A percentile compares a stretch with the other conserved stretches of the same genome.
Evolutionary conservation across 1,140 invertebrate species (phyloP).

Genomic region (Meloidogyne exigua): DNA sequence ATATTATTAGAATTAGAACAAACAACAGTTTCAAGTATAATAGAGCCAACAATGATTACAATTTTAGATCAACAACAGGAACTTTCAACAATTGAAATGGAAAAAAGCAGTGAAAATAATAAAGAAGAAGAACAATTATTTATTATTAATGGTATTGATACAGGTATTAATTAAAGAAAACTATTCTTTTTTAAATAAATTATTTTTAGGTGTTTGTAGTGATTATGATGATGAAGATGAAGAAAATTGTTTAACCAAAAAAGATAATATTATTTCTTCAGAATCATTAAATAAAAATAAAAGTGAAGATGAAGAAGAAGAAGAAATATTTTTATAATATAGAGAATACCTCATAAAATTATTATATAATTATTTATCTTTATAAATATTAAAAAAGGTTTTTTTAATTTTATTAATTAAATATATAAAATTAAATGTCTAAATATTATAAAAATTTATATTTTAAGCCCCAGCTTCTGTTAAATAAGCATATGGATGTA

Average conservation of each 20-base stretch:
- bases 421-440: no score
- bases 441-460: neutral
- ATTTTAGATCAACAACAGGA: conserved; percentile 19
- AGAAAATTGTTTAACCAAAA: neutral
- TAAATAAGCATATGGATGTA: conserved; percentile 31
- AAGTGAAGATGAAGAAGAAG: neutral
- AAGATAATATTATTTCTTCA: neutral
- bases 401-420: no score
- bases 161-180: neutral
- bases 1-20: conserved; percentile 20
- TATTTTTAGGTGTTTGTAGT: conserved; percentile 22
- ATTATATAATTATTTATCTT: neutral
- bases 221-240: conserved; percentile 25
- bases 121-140: neutral
- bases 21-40: conserved; percentile 4
- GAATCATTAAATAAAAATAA: neutral
- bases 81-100: neutral
- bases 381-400: no score
- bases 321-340: conserved; percentile 3
- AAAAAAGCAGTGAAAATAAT: neutral
- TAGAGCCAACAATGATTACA: conserved; percentile 25
- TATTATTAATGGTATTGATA: neutral
- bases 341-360: no score
- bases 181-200: neutral
- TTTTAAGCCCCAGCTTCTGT: conserved; percentile 28